Conservation (phyloP, 2,797 vertebrate genomes). For the Acipenser oxyrinchus region DNA sequence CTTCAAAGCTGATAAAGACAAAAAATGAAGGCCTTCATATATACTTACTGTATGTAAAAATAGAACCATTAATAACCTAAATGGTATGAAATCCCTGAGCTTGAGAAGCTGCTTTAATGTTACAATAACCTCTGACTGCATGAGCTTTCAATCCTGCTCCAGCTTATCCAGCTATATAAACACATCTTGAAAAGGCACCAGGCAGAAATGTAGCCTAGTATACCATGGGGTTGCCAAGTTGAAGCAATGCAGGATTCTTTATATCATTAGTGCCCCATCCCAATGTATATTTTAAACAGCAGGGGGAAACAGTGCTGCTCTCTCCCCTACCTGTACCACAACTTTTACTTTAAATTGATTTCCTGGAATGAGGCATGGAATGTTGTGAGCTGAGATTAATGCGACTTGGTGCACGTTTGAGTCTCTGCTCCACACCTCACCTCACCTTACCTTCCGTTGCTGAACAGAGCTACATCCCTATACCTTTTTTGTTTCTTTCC, state of each 20-base stretch:
- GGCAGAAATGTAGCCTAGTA: slow-evolving; percentile 21
- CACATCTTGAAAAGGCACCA: too few relatives aligned
- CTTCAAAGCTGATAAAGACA: too few relatives aligned
- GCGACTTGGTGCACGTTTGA: slow-evolving; percentile 47
- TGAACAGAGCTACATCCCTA: too few relatives aligned
- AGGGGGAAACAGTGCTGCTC: slow-evolving; percentile 13
- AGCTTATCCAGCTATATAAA: slow-evolving; percentile 6
- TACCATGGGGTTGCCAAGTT: not conserved
- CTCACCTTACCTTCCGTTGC: slow-evolving; percentile 16
- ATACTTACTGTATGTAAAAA: too few relatives aligned
- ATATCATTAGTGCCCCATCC: too few relatives aligned
- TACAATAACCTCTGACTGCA: slow-evolving; percentile 29
- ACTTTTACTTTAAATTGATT: slow-evolving; percentile 43
- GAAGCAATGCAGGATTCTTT: not conserved
- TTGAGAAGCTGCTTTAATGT: not conserved
- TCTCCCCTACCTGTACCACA: slow-evolving; percentile 39
- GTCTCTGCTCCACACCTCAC: slow-evolving; percentile 24
- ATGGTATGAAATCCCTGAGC: not conserved
- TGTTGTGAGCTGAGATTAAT: slow-evolving; percentile 56
- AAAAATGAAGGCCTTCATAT: too few relatives aligned
- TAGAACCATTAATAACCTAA: too few relatives aligned
- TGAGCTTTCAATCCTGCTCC: slow-evolving; percentile 43
- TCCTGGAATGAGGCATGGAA: slow-evolving; percentile 72
- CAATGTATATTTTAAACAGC: too few relatives aligned
- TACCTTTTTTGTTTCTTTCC: slow-evolving; percentile 2